Base-by-base conservation (phyloP, 1,140 invertebrate species). In the Panulirus ornatus region DNA sequence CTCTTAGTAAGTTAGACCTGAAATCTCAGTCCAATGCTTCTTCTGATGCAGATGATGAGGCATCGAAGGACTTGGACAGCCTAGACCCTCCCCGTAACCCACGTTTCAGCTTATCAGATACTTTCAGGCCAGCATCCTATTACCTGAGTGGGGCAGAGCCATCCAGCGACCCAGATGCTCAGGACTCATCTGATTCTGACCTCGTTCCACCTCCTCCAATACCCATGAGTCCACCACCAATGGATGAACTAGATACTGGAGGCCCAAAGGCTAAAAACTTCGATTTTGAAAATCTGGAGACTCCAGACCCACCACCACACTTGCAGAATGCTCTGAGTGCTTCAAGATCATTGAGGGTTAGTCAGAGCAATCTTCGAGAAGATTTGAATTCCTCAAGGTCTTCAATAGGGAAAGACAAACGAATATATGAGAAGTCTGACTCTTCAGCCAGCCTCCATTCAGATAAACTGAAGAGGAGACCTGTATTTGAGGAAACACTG, bases 41-140 rank as follows among this genome's bases (percentile, higher is more conserved):
- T 93, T 97, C 97, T 0, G 97, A 97, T 94, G 96, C 96, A 0
- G 97, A 98, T 93, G 97, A 98, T 93, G 97, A 97, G 94, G 96
- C 96, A 14, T 97, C 96, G 0, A 97, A 97, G 93, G 96, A 97
- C 92, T 93, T 96, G 63, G 96, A 96, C 92, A 95, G 95, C 0
- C 94, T 96, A 3, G 95, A 96, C 84, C 94, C 96, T 30, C 95
- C 96, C 6, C 94, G 95, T 27, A 95, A 96, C 92, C 95, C 96
- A 0, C 94, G 97, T 90, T 97, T 98, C 93, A 97, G 97, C 93
- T 94, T 97, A 30, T 97, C 97, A 0, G 97, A 97, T 93, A 97
- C 96, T 0, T 98, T 97, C 92, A 94, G 97, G 92, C 97, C 97
- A 0, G 97, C 97, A 0, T 97, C 97, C 0, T 97, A 97, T 93